Conservation (phyloP, 2,888 invertebrate species). For the Lapara coniferarum region DNA sequence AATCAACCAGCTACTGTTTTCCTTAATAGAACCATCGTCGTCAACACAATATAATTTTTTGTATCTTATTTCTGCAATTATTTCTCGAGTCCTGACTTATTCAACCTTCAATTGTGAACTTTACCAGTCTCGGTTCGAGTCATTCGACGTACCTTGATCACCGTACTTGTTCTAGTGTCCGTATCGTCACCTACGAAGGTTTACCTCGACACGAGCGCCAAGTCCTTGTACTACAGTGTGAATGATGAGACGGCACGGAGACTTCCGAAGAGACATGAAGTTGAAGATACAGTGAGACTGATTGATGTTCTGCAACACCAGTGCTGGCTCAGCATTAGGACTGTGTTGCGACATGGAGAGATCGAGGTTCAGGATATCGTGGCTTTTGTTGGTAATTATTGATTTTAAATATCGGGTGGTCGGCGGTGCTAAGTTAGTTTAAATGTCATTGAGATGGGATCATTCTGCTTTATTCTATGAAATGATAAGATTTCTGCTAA, state of each 20-base stretch:
- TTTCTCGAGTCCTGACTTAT: slow-evolving; percentile 30
- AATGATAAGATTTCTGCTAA: no score
- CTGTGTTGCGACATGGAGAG: slow-evolving; percentile 69
- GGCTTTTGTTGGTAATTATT: slow-evolving; percentile 73
- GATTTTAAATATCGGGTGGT: slow-evolving; percentile 1
- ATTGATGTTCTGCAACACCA: slow-evolving; percentile 66
- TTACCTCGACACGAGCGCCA: slow-evolving; percentile 75
- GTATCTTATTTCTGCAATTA: slow-evolving; percentile 17
- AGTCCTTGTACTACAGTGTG: slow-evolving; percentile 73
- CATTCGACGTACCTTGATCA: slow-evolving; percentile 50
- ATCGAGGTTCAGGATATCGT: slow-evolving; percentile 81
- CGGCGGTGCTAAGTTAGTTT: background rate
- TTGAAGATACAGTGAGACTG: slow-evolving; percentile 56
- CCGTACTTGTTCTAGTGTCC: slow-evolving; percentile 69
- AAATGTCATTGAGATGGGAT: background rate
- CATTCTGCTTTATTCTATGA: no score
- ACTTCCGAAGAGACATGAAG: slow-evolving; percentile 33
- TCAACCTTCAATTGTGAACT: slow-evolving; percentile 19
- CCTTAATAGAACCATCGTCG: background rate
- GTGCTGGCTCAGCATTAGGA: slow-evolving; percentile 72
- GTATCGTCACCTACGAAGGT: slow-evolving; percentile 83
- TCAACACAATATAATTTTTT: background rate
- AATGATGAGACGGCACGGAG: slow-evolving; percentile 66
- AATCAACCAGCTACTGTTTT: background rate
- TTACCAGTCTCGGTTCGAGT: slow-evolving; percentile 15